Percentiles rank a stretch among this genome's conserved stretches.
phyloP scores from a whole-genome alignment of 2,888 invertebrate genomes.

The Catotricha subobsoleta region DNA sequence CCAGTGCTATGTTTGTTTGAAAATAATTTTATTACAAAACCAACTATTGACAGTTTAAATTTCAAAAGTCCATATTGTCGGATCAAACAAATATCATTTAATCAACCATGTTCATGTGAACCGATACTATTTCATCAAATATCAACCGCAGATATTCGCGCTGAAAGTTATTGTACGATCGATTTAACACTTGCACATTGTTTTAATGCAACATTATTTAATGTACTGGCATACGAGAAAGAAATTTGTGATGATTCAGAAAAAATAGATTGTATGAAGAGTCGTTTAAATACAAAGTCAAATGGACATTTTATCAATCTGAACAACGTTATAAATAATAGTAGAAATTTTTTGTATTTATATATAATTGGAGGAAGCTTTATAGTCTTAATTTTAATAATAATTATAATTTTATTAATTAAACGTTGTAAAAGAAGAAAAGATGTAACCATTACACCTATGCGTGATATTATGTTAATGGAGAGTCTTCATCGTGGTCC shows the following conservation, averaged over 20 bases:
- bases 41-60: slow-evolving; percentile 21
- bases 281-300: slow-evolving; percentile 8
- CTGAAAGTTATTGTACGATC: slow-evolving; percentile 23
- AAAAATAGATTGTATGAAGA: slow-evolving; percentile 18
- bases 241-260: slow-evolving; percentile 22
- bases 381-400: slow-evolving; percentile 1
- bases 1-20: slow-evolving; percentile 21
- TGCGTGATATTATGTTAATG: background rate
- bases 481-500: slow-evolving; percentile 2
- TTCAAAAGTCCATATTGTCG: slow-evolving; percentile 20
- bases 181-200: slow-evolving; percentile 18
- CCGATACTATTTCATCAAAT: slow-evolving; percentile 19
- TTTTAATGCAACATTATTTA: slow-evolving; percentile 21
- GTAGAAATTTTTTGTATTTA: background rate
- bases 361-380: slow-evolving; percentile 1
- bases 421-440: background rate
- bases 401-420: background rate
- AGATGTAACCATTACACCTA: background rate
- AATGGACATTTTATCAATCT: slow-evolving; percentile 17
- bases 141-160: slow-evolving; percentile 21
- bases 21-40: slow-evolving; percentile 21
- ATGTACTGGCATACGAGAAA: slow-evolving; percentile 20
- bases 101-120: slow-evolving; percentile 21
- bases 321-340: slow-evolving; percentile 14
- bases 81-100: slow-evolving; percentile 20